phyloP scores from a whole-genome alignment of 2,797 vertebrate genomes.

The Myotis planiceps region DNA sequence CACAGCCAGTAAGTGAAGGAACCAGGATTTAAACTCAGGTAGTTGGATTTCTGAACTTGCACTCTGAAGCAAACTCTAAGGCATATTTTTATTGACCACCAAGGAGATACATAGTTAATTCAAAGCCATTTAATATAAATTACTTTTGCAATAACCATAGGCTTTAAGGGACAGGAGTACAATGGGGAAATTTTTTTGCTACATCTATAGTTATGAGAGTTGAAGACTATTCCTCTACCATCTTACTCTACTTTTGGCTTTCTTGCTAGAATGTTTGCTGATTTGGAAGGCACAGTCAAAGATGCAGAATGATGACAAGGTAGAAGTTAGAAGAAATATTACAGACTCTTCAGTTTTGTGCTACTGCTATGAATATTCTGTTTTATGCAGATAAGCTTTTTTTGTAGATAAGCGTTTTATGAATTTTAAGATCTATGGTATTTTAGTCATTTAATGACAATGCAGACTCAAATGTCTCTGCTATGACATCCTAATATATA shows the following conservation, averaged over 20 bases:
- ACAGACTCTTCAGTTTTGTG: not conserved
- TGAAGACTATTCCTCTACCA: not conserved
- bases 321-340: not conserved
- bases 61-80: not conserved
- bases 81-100: not conserved
- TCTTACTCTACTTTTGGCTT: not conserved
- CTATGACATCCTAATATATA: not conserved
- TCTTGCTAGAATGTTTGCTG: not conserved
- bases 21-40: not conserved
- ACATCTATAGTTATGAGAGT: not conserved
- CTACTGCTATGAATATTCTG: not conserved
- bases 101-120: not conserved
- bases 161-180: not conserved
- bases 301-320: not conserved
- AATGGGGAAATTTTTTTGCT: not conserved
- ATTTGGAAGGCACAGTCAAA: not conserved
- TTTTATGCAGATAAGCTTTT: not conserved
- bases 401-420: not conserved
- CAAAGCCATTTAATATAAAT: not conserved
- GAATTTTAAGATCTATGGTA: not conserved
- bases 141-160: not conserved
- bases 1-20: not conserved
- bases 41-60: not conserved
- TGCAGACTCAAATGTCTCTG: not conserved
- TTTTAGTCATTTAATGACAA: slow-evolving; percentile 9